Percentiles rank a stretch among this genome's conserved stretches.
These are phyloP conservation scores for Nycticryphes semicollaris DNA, from an alignment of 2,113 vertebrate species.

Conservation along the genomic window DNA sequence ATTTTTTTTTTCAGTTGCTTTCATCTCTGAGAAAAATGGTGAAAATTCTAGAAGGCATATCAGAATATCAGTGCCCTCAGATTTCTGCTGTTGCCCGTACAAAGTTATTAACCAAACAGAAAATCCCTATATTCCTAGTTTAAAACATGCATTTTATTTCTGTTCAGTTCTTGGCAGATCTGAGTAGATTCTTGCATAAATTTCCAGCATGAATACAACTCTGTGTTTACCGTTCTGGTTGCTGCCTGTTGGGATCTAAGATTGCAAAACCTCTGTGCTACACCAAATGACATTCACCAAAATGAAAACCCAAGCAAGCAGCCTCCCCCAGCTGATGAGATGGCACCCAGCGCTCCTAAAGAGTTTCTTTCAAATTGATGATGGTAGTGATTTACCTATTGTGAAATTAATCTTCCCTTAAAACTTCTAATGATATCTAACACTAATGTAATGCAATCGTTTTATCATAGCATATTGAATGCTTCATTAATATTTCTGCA, in stretches of 20 bases:
- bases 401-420: constrained; percentile 16
- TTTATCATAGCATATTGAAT: not conserved
- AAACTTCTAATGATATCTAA: not conserved
- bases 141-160: constrained; percentile 9
- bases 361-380: not conserved
- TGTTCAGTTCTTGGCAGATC: constrained; percentile 26
- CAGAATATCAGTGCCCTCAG: not conserved
- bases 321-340: not conserved
- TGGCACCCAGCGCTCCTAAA: not conserved
- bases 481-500: not conserved
- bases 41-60: not conserved
- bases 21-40: not conserved
- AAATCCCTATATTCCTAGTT: constrained; percentile 11
- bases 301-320: not conserved
- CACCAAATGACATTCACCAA: not conserved
- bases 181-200: constrained; percentile 21
- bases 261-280: not conserved
- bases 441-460: not conserved
- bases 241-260: not conserved
- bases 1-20: not conserved
- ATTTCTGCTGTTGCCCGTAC: not conserved
- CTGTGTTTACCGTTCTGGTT: constrained; percentile 9
- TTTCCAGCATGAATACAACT: constrained; percentile 25
- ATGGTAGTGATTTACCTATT: not conserved
- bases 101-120: constrained; percentile 16